Evolutionary conservation across 2,113 vertebrate species (phyloP).

Genomic region (Talpa occidentalis): DNA sequence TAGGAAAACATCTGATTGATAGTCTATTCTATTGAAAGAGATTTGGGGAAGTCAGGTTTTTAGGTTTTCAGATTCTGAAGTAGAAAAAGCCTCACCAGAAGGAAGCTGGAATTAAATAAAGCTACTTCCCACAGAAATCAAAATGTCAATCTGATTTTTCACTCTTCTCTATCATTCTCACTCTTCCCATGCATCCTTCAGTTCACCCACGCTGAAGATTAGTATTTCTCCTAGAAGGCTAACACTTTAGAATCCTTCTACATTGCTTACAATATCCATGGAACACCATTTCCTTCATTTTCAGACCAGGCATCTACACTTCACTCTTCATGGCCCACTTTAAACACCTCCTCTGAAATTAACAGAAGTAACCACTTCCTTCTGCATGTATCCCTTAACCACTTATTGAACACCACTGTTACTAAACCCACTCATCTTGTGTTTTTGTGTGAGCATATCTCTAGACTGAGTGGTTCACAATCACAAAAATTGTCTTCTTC

Average conservation of each 20-base stretch:
- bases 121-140: neutral
- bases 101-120: neutral
- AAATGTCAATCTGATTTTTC: neutral
- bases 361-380: neutral
- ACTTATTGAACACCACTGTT: neutral
- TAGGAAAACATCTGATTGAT: neutral
- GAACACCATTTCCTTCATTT: neutral
- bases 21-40: neutral
- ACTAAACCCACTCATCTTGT: neutral
- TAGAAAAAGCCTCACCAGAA: neutral
- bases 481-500: neutral
- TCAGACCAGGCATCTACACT: neutral
- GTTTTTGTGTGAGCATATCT: neutral
- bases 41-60: neutral
- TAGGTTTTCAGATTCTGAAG: neutral
- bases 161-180: conserved; percentile 1
- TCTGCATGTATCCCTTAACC: neutral
- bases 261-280: neutral
- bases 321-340: neutral
- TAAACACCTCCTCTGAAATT: neutral
- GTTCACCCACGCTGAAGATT: neutral
- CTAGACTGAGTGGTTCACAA: neutral
- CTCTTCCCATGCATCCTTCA: neutral
- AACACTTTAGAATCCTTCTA: neutral
- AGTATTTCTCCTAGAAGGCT: neutral